A percentile compares a stretch with the other conserved stretches of the same genome.
These are phyloP conservation scores for Gastracanthus pulcherrimus DNA, from an alignment of 2,888 invertebrate genomes.

Conservation along the genomic window DNA sequence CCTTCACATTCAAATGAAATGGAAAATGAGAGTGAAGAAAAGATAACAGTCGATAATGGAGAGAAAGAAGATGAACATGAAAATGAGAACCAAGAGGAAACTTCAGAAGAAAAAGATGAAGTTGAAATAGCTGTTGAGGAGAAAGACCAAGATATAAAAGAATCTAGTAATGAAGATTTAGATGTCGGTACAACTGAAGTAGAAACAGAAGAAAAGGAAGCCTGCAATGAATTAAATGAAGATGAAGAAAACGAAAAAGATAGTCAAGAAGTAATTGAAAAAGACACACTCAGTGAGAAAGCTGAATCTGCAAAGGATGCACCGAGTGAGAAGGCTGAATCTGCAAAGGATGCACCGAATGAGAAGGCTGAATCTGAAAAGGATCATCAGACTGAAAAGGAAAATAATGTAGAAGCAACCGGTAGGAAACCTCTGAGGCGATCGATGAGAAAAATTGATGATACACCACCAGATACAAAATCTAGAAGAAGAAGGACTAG, in stretches of 20 bases:
- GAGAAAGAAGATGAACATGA: background rate
- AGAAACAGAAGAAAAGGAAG: conserved; percentile 18
- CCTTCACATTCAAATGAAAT: background rate
- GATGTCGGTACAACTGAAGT: background rate
- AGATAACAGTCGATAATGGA: background rate
- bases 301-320: conserved; percentile 5
- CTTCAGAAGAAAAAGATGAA: background rate
- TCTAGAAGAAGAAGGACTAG: conserved; percentile 19
- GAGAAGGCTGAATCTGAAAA: background rate
- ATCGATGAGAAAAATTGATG: background rate
- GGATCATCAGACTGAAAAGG: conserved; percentile 16
- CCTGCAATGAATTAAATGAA: background rate
- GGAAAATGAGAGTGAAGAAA: background rate
- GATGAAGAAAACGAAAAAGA: background rate
- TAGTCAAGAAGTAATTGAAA: background rate
- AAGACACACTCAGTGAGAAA: background rate
- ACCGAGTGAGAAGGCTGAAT: background rate
- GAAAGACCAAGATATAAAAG: background rate
- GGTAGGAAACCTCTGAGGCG: conserved; percentile 1
- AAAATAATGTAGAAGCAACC: background rate
- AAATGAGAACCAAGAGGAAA: conserved; percentile 3
- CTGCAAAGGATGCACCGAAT: background rate
- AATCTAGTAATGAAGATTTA: background rate
- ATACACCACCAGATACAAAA: conserved; percentile 20
- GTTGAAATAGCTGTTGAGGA: conserved; percentile 2